These are phyloP conservation scores for Emydoidea blandingii DNA, from an alignment of 2,797 vertebrate species.

Conservation along the genomic window DNA sequence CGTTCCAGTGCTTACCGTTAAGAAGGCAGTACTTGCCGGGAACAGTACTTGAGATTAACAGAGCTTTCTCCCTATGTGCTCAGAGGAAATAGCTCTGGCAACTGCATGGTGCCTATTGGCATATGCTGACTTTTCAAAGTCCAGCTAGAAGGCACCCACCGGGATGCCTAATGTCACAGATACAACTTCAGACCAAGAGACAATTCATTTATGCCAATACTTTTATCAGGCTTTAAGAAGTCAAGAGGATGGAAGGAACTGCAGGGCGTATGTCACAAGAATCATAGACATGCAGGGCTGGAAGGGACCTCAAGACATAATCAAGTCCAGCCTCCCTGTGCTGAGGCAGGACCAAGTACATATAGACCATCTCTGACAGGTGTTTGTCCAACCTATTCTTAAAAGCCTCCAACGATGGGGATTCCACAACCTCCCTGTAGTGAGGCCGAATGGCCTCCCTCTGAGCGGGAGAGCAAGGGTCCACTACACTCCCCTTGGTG, in stretches of 20 bases:
- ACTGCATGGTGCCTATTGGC: background rate
- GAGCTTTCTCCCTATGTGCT: background rate
- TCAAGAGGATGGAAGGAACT: background rate
- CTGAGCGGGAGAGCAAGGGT: too few species aligned
- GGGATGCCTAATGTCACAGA: background rate
- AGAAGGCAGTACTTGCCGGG: background rate
- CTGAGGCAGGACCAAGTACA: background rate
- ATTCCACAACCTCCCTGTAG: background rate
- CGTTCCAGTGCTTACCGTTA: background rate
- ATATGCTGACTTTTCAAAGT: background rate
- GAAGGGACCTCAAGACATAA: background rate
- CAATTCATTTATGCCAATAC: background rate
- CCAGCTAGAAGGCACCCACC: too few species aligned
- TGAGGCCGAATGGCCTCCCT: too few species aligned
- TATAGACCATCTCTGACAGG: background rate
- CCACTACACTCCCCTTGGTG: too few species aligned
- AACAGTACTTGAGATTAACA: background rate
- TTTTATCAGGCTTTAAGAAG: background rate
- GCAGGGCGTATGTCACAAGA: background rate
- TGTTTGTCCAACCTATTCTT: background rate
- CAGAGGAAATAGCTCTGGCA: fast-evolving
- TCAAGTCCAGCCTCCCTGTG: background rate
- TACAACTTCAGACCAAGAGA: background rate
- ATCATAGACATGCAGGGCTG: background rate
- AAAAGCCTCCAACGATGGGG: background rate